Conservation (phyloP, 2,797 vertebrate genomes). For the Scolopax rusticola region DNA sequence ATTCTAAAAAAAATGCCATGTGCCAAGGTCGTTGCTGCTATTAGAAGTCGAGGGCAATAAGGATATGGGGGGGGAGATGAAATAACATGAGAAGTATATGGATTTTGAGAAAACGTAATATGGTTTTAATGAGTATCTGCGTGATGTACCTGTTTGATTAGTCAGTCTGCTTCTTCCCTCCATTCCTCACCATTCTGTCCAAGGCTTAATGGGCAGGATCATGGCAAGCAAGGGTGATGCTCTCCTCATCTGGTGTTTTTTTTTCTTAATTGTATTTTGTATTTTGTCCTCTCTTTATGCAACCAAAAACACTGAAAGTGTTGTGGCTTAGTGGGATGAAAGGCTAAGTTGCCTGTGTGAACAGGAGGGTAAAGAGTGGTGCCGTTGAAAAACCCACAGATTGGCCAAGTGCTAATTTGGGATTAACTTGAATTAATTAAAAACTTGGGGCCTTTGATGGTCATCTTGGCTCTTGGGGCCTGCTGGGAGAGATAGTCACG, state of each 20-base stretch:
- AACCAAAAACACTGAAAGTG: background rate
- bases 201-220: background rate
- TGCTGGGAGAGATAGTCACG: too few species aligned
- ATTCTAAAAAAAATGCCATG: slow-evolving; percentile 66
- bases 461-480: too few species aligned
- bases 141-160: slow-evolving; percentile 9
- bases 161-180: background rate
- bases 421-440: background rate
- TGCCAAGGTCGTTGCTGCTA: slow-evolving; percentile 45
- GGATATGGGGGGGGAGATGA: background rate
- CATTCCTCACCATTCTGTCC: slow-evolving; percentile 21
- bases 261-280: slow-evolving; percentile 31
- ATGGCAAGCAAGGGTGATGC: background rate
- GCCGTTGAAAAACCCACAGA: background rate
- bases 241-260: slow-evolving; percentile 8
- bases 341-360: background rate
- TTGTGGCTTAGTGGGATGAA: background rate
- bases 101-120: background rate
- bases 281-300: background rate
- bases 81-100: background rate
- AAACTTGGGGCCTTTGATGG: too few species aligned
- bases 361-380: background rate
- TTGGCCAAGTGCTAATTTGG: background rate
- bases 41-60: slow-evolving; percentile 47
- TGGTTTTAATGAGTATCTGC: slow-evolving; percentile 18